Evolutionary conservation across 2,888 invertebrate genomes (phyloP), one percentile per base, ranked within the genome.

Genomic region (Didymodactylos carnosus): DNA sequence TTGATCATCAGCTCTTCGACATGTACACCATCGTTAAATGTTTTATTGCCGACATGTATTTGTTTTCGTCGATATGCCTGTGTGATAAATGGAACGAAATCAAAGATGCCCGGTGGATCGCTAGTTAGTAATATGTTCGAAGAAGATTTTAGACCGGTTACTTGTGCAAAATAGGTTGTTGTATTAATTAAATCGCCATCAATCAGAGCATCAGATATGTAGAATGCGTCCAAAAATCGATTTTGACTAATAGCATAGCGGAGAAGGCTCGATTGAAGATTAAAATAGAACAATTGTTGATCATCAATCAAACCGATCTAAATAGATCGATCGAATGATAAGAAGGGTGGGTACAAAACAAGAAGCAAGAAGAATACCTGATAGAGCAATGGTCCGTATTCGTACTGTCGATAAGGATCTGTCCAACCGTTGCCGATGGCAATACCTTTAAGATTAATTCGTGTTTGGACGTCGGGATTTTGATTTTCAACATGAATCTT

Each of bases 1-100:
- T 85, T 83, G 77, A 87, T 87, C 29, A 94, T 82, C 80, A 89
- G 86, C 8, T 85, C 79, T 80, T 91, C 90, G 0, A 92, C 93
- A n/a, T 46, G 84, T 0, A 69, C 39, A 0, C 81, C 81, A 73
- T 77, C 76, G 75, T 81, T 78, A 80, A 90, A 93, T 0, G 89
- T 86, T 39, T 87, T 82, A 78, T 90, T 88, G 3, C 94, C 93
- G 0, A 94, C 92, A 81, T 94, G 92, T 75, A 94, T 89, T 0
- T 89, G 88, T 72, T 85, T 86, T 2, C 92, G 86, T 0, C 89
- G 87, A 62, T 86, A 75, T 6, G 79, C 78, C 35, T 77, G 74
- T 19, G 79, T 79, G 40, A 82, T 74, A 69, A 77, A 79, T 16
- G 84, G 69, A 83, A 76, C 76, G 73, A 80, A 81, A 72, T 80